A percentile compares a stretch with the other conserved stretches of the same genome.
Evolutionary conservation across 2,888 invertebrate genomes (phyloP).

Genomic region (Bellardia bayeri): DNA sequence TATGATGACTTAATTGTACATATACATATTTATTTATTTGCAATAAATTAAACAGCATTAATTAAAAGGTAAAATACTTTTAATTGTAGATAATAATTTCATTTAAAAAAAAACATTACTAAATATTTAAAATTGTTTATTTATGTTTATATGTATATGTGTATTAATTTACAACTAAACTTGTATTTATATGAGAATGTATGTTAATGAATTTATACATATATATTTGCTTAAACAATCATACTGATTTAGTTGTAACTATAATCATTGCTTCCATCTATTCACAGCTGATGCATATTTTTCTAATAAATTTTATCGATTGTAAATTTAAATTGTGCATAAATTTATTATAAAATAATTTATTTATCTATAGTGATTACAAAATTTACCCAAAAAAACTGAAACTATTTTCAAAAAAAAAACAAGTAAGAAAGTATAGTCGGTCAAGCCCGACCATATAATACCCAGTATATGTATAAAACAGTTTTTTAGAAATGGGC

Average conservation of each 20-base stretch:
- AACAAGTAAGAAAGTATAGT: no score
- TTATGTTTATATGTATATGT: no score
- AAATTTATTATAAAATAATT: slow-evolving; percentile 39
- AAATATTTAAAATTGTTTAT: no score
- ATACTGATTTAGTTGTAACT: slow-evolving; percentile 20
- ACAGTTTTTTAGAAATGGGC: no score
- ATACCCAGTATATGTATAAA: no score
- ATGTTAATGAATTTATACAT: no score
- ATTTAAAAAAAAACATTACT: no score
- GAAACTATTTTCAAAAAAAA: background rate
- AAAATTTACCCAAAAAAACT: background rate
- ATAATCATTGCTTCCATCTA: slow-evolving; percentile 38
- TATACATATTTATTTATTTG: slow-evolving; percentile 15
- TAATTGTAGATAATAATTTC: no score
- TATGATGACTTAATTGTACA: slow-evolving; percentile 5
- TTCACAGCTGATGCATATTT: slow-evolving; percentile 46
- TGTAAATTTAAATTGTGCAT: slow-evolving; percentile 36
- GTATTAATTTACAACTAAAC: no score
- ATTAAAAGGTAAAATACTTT: slow-evolving; percentile 6
- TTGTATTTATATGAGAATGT: background rate
- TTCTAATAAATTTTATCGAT: slow-evolving; percentile 55
- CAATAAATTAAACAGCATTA: slow-evolving; percentile 44
- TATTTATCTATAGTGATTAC: slow-evolving; percentile 26
- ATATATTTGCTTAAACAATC: background rate
- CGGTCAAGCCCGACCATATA: no score